Percentiles rank a stretch among this genome's conserved stretches.
These are phyloP conservation scores for Helleia helle DNA, from an alignment of 2,888 invertebrate species.

Conservation along the genomic window DNA sequence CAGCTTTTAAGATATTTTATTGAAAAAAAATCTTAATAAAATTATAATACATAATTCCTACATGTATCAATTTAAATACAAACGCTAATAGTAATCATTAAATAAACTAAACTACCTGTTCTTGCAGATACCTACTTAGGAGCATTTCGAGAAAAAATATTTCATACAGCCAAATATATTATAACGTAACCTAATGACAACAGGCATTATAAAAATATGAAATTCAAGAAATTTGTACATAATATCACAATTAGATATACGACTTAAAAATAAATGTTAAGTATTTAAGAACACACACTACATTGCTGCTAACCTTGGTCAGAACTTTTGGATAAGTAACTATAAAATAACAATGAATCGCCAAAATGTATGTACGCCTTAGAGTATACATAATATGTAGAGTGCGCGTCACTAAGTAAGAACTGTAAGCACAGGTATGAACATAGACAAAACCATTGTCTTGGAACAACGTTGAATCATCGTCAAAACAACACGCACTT, in stretches of 20 bases:
- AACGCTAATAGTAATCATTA: slow-evolving; percentile 40
- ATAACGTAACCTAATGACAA: background rate
- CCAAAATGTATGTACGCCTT: too few relatives aligned
- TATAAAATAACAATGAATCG: too few relatives aligned
- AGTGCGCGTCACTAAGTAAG: too few relatives aligned
- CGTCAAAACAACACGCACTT: too few relatives aligned
- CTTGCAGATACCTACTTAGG: slow-evolving; percentile 63
- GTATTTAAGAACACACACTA: background rate
- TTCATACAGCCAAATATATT: slow-evolving; percentile 40
- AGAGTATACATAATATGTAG: too few relatives aligned
- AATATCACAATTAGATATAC: slow-evolving; percentile 53
- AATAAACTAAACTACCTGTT: slow-evolving; percentile 41
- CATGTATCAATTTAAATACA: slow-evolving; percentile 43
- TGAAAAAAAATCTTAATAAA: slow-evolving; percentile 62
- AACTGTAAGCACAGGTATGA: too few relatives aligned
- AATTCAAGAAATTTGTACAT: slow-evolving; percentile 60
- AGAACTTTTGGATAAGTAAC: background rate
- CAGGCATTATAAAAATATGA: background rate
- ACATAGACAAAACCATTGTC: too few relatives aligned
- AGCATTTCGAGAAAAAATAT: slow-evolving; percentile 18
- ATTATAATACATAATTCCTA: slow-evolving; percentile 48
- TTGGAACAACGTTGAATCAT: too few relatives aligned
- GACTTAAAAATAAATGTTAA: slow-evolving; percentile 6
- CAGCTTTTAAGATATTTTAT: slow-evolving; percentile 52
- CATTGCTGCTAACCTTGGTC: background rate